Conservation (phyloP, 2,888 invertebrate species). For the Phaedon cochleariae region DNA sequence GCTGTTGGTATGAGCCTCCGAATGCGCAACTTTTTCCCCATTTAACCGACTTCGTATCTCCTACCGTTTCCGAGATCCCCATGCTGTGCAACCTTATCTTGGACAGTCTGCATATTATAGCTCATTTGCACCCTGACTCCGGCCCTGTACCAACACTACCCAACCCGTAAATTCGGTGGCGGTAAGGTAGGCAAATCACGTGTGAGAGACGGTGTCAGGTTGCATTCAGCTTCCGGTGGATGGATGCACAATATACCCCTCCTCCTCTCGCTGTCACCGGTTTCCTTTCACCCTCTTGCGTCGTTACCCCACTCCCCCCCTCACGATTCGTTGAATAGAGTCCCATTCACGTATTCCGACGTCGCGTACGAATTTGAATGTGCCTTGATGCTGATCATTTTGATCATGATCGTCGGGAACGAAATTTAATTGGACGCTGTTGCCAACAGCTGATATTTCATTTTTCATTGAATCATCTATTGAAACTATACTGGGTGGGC, state of each 20-base stretch:
- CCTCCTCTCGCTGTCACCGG: slow-evolving; percentile 2
- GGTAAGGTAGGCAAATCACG: slow-evolving; percentile 53
- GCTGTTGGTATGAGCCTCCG: too few relatives aligned
- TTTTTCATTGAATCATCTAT: too few relatives aligned
- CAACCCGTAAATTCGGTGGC: slow-evolving; percentile 32
- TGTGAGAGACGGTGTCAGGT: slow-evolving; percentile 52
- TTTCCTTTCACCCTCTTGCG: slow-evolving; percentile 13
- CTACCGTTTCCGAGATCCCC: too few relatives aligned
- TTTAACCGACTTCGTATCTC: too few relatives aligned
- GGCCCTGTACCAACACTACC: slow-evolving; percentile 14
- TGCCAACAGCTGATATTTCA: too few relatives aligned
- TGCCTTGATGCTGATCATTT: slow-evolving; percentile 19
- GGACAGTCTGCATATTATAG: too few relatives aligned
- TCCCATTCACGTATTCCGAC: slow-evolving; percentile 20
- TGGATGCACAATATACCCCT: slow-evolving; percentile 27
- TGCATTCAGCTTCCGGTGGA: slow-evolving; percentile 51
- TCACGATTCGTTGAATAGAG: too few relatives aligned
- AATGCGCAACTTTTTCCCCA: too few relatives aligned
- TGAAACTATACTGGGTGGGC: too few relatives aligned
- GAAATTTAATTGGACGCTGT: too few relatives aligned
- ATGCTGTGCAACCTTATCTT: too few relatives aligned
- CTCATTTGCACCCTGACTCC: too few relatives aligned
- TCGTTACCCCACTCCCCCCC: neutral
- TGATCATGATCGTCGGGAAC: slow-evolving; percentile 20
- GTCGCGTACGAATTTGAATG: neutral